Base-by-base conservation (phyloP, 2,888 invertebrate species). In the Drosophila rubida region DNA sequence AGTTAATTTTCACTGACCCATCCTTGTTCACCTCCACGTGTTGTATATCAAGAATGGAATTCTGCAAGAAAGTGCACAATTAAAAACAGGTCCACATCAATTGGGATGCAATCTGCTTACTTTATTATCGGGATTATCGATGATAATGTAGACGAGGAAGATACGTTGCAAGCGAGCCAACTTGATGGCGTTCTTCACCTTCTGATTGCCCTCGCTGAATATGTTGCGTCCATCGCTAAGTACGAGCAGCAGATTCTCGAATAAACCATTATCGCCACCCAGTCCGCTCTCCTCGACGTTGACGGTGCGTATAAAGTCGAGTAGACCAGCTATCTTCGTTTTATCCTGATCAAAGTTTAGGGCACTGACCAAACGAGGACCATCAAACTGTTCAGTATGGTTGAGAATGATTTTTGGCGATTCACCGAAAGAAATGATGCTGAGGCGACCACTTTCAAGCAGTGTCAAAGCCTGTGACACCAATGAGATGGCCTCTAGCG, bases 171-270 rank as follows among this genome's bases (percentile, higher is more conserved):
- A 94, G 69, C 95, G 94, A 3, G 97, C 97, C 80, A 95, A 92
- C 80, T 97, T 93, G 0, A 99, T 96, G 0, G 98, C 96, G 75
- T 94, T 94, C 71, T 93, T 93, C 0, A 99, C 96, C 65, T 93
- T 94, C 0, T 95, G 94, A 83, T 95, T 95, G 0, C 98, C 98
- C 89, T 97, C 97, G 4, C 96, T 96, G 91, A 96, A 97, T 74
- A 99, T 95, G 1, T 98, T 98, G 41, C 98, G 94, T 0, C 99
- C 99, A 92, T 99, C 99, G 35, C 99, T 98, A 3, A 99, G 94
- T 8, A 99, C 94, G 13, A 99, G 94, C 75, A 99, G 91, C 41
- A 99, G 92, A 93, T 94, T 80, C 91, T 92, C 84, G 91, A 92
- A 63, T 77, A 92, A 65, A 0, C 91, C 90, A 81, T 91, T 92